phyloP scores from a whole-genome alignment of 2,113 vertebrate genomes.

The Chelonoidis abingdonii region DNA sequence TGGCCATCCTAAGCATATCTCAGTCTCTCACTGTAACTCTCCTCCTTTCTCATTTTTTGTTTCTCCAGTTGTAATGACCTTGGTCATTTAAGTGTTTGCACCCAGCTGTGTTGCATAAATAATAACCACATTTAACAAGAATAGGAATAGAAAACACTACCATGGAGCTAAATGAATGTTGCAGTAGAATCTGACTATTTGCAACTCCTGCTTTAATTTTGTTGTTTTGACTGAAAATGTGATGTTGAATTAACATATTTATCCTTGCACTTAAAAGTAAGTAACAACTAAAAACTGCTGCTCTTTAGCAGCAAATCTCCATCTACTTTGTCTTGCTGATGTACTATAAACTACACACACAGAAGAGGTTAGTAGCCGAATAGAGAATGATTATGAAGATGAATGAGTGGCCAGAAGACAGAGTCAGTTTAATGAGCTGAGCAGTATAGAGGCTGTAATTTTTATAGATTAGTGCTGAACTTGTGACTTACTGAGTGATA shows the following conservation, averaged over 20 bases:
- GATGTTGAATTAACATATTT: conserved; percentile 72
- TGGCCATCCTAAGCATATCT: background rate
- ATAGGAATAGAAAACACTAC: background rate
- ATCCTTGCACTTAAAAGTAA: conserved; percentile 65
- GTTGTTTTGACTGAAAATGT: conserved; percentile 42
- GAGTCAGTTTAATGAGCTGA: conserved; percentile 78
- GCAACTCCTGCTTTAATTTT: background rate
- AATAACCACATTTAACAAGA: background rate
- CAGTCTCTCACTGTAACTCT: background rate
- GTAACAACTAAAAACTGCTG: conserved; percentile 74
- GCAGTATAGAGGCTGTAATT: conserved; percentile 74
- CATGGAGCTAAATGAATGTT: background rate
- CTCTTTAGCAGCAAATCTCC: conserved; percentile 74
- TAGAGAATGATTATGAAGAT: conserved; percentile 73
- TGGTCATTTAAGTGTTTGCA: background rate
- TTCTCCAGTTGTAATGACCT: background rate
- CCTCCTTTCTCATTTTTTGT: background rate
- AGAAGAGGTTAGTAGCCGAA: conserved; percentile 73
- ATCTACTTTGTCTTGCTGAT: conserved; percentile 74
- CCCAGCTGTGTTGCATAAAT: background rate
- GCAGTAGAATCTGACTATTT: background rate
- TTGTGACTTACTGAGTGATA: conserved; percentile 75
- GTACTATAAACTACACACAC: conserved; percentile 64
- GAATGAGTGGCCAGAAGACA: conserved; percentile 70
- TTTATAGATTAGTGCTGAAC: conserved; percentile 79